phyloP scores from a whole-genome alignment of 2,888 invertebrate genomes.

The Diaperis boleti region DNA sequence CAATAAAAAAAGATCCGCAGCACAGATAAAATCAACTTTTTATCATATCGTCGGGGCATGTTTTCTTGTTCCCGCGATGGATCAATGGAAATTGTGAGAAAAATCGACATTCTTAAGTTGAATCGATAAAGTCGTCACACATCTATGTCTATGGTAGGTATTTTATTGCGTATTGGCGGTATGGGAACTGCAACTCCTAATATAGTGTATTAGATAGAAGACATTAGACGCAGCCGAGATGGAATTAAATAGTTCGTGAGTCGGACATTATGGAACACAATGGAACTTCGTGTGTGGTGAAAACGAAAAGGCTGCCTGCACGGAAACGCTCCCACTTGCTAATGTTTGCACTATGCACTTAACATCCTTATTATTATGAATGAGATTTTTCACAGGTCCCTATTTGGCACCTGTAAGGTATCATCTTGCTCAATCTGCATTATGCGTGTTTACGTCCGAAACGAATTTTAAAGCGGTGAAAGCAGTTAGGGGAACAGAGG shows the following conservation, averaged over 20 bases:
- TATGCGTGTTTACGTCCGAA: not conserved
- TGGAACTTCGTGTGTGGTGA: slow-evolving; percentile 61
- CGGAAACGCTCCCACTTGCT: slow-evolving; percentile 56
- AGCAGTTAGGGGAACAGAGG: not conserved
- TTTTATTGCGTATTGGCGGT: slow-evolving; percentile 39
- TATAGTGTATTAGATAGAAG: slow-evolving; percentile 43
- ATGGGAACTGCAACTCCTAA: slow-evolving; percentile 38
- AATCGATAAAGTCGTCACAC: slow-evolving; percentile 38
- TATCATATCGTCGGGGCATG: slow-evolving; percentile 3
- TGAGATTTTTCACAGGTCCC: slow-evolving; percentile 17
- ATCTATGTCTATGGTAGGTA: slow-evolving; percentile 28
- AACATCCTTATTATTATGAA: slow-evolving; percentile 33
- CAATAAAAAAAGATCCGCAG: slow-evolving; percentile 4
- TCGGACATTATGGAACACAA: slow-evolving; percentile 60
- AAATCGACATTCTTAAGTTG: slow-evolving; percentile 18
- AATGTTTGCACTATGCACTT: slow-evolving; percentile 49
- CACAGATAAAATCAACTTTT: slow-evolving; percentile 21
- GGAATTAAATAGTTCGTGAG: slow-evolving; percentile 57
- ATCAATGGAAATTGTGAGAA: slow-evolving; percentile 29
- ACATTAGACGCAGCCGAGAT: slow-evolving; percentile 41
- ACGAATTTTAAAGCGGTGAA: not conserved
- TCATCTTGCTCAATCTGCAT: not conserved
- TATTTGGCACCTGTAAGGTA: slow-evolving; percentile 8
- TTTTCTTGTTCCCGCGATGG: slow-evolving; percentile 17
- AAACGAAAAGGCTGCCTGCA: slow-evolving; percentile 56